These are phyloP conservation scores for Phengaris alcon DNA, from an alignment of 2,888 invertebrate genomes.

Conservation along the genomic window DNA sequence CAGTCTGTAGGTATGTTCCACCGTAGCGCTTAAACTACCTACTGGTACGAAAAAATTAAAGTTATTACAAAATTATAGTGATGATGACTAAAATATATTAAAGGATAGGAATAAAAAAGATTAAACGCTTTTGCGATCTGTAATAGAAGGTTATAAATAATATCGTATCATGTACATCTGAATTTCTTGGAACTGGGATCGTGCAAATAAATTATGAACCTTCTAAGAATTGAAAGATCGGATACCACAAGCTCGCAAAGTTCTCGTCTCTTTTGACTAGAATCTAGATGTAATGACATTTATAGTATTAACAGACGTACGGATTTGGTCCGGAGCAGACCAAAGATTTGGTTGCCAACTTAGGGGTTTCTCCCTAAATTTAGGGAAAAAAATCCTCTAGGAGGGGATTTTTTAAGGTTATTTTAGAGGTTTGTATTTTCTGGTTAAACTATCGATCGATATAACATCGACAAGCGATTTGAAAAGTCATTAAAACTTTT, in stretches of 20 bases:
- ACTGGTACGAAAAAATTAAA: no score
- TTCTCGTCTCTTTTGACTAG: background rate
- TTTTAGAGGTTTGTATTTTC: no score
- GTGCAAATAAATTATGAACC: background rate
- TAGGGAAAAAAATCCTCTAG: no score
- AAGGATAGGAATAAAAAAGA: background rate
- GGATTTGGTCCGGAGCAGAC: no score
- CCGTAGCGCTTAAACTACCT: no score
- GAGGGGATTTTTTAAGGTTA: no score
- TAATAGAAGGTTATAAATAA: background rate
- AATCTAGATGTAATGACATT: background rate
- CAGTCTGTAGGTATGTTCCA: no score
- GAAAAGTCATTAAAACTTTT: no score
- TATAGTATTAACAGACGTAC: no score
- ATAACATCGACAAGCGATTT: no score
- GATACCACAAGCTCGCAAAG: background rate
- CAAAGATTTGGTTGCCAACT: background rate
- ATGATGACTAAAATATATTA: background rate
- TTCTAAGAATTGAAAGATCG: constrained; percentile 2
- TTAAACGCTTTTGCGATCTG: background rate
- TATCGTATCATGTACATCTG: background rate
- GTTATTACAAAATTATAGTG: background rate
- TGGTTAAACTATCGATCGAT: no score
- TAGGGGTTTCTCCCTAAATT: no score
- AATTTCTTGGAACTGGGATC: background rate